phyloP scores from a whole-genome alignment of 2,888 invertebrate genomes.

The Drosophila macrospina region DNA sequence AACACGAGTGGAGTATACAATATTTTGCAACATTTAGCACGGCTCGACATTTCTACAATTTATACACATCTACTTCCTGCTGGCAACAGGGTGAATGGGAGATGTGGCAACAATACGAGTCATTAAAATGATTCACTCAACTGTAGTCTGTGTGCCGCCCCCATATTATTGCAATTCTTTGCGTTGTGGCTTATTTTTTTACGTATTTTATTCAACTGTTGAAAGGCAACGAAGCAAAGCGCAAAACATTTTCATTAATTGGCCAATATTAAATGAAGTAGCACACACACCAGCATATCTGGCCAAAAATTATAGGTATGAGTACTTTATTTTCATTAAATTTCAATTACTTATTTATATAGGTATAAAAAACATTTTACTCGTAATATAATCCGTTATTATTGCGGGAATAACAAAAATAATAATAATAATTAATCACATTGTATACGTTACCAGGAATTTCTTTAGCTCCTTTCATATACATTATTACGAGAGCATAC shows the following conservation, averaged over 20 bases:
- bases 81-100: neutral
- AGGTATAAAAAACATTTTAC: neutral
- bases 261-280: slow-evolving; percentile 31
- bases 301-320: neutral
- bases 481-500: too few species aligned
- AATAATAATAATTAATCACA: too few species aligned
- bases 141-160: slow-evolving; percentile 52
- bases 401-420: too few species aligned
- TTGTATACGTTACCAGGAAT: too few species aligned
- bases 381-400: too few species aligned
- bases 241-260: slow-evolving; percentile 54
- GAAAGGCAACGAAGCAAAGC: slow-evolving; percentile 25
- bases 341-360: slow-evolving; percentile 6
- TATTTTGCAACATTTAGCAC: slow-evolving; percentile 65
- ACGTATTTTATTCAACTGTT: slow-evolving; percentile 18
- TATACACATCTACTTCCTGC: slow-evolving; percentile 38
- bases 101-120: slow-evolving; percentile 53
- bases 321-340: slow-evolving; percentile 27
- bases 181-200: slow-evolving; percentile 24
- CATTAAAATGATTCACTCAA: slow-evolving; percentile 76
- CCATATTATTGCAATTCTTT: slow-evolving; percentile 36
- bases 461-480: too few species aligned
- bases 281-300: slow-evolving; percentile 1
- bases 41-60: slow-evolving; percentile 46
- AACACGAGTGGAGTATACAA: slow-evolving; percentile 40